Evolutionary conservation across 1,140 invertebrate genomes (phyloP), one percentile per base, ranked within the genome.

Genomic region (Bombus cullumanus): DNA sequence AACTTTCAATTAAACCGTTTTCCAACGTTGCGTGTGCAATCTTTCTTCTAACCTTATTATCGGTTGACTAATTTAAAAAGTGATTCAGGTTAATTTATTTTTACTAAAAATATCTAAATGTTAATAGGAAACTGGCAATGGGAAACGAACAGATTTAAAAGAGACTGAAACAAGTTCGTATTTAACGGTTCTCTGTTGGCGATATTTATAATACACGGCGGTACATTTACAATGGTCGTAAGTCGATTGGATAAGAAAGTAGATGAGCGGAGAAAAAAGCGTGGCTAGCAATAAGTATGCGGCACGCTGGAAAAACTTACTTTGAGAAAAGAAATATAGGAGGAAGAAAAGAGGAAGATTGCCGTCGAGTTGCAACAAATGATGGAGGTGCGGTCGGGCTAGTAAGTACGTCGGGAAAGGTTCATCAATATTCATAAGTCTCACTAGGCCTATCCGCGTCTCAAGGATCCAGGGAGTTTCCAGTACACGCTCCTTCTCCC

Each of bases 381-480:
- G 88, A 83, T 83, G 43, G 83, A 86, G 89, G 89, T 57, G 88
- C 88, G 88, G 89, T 41, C 72, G 59, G 68, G 87, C 28, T n/a
- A n/a, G 59, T n/a, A 82, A 80, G 86, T 89, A 75, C 81, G 81
- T 80, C 76, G 88, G 82, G 92, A 94, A 94, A 94, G 92, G 91
- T 94, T 93, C 94, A 95, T 94, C 93, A 94, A 94, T 95, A 95
- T 95, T 95, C 94, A 95, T 95, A 95, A 94, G 92, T 93, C 90
- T 86, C 76, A 87, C 82, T 91, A 92, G 91, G 91, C 90, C 88
- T 93, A 92, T 92, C 92, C 87, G 89, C 86, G 86, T 92, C 92
- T 94, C 94, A 94, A 94, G 94, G 94, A 94, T 94, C 90, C 81
- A 81, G 66, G 75, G 87, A 90, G 89, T 88, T 90, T 91, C 90